These are phyloP conservation scores for Phrixothrix hirtus DNA, from an alignment of 2,888 invertebrate species.

Conservation along the genomic window DNA sequence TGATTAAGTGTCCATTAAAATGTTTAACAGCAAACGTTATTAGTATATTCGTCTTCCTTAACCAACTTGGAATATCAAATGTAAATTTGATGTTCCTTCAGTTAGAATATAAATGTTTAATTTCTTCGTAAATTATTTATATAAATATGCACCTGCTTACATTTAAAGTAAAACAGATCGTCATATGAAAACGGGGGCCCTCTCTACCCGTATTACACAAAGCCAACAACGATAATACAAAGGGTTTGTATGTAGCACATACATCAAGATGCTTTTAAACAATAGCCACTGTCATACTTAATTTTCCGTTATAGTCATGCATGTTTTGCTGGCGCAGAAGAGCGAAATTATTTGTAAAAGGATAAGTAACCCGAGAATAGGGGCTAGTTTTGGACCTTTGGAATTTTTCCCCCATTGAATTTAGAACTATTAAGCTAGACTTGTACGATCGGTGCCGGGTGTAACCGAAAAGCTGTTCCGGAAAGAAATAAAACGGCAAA, in stretches of 20 bases:
- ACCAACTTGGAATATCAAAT: constrained; percentile 20
- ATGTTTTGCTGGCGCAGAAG: constrained; percentile 1
- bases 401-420: neutral
- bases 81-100: constrained; percentile 13
- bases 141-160: constrained; percentile 8
- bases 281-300: constrained; percentile 22
- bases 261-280: constrained; percentile 20
- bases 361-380: neutral
- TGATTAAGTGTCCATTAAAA: constrained; percentile 10
- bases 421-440: too few relatives aligned
- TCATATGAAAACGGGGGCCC: constrained; percentile 3
- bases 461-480: neutral
- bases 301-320: constrained; percentile 21
- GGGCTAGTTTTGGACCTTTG: neutral
- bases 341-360: neutral
- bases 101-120: constrained; percentile 7
- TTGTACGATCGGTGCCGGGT: neutral
- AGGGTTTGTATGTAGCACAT: constrained; percentile 17
- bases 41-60: constrained; percentile 22
- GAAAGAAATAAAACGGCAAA: constrained; percentile 7
- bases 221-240: constrained; percentile 10
- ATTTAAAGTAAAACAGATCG: neutral
- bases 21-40: constrained; percentile 19
- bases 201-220: constrained; percentile 16
- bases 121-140: constrained; percentile 1